Evolutionary conservation across 2,888 invertebrate species (phyloP), one percentile per base, ranked within the genome.

Genomic region (Hydrotaea cyrtoneurina): DNA sequence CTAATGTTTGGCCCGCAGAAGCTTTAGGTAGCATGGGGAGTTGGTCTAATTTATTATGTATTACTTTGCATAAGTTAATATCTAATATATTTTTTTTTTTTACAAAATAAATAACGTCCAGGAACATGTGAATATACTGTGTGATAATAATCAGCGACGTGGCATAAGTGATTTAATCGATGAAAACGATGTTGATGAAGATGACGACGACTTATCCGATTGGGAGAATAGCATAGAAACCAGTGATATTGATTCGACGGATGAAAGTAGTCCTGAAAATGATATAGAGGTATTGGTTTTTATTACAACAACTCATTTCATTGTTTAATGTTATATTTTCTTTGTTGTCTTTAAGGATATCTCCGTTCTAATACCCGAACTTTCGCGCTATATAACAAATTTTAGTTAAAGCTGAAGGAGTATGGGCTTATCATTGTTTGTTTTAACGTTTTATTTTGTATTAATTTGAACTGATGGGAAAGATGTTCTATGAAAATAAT

Each of bases 211-310:
- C 43, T 93, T 93, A n/a, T 91, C 92, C 31, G 94, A 94, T 88
- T 95, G 95, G 95, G 94, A 94, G 89, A 94, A 94, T 87, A 94
- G 94, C 82, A 93, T 94, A 13, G 93, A 93, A 86, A 94, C 94
- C 19, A 94, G 94, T 0, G 94, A 95, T 85, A 89, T 95, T 17
- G 94, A 95, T 82, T 93, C 94, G 0, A 94, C 94, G 76, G 94
- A 94, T 87, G 94, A 94, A 87, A 94, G 94, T 86, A 92, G 93
- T 0, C 93, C 94, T 36, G 95, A 94, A 55, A 93, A 93, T 0
- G 94, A 94, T 50, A 93, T 94, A 83, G 94, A 94, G 92, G 94
- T 94, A 88, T 87, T 78, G 46, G 36, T 36, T 36, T 36, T 5
- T 36, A 5, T 36, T 69, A 23, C 17, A 59, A 26, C 17, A 43